phyloP scores from a whole-genome alignment of 2,888 invertebrate genomes.

The Drosophila colorata region DNA sequence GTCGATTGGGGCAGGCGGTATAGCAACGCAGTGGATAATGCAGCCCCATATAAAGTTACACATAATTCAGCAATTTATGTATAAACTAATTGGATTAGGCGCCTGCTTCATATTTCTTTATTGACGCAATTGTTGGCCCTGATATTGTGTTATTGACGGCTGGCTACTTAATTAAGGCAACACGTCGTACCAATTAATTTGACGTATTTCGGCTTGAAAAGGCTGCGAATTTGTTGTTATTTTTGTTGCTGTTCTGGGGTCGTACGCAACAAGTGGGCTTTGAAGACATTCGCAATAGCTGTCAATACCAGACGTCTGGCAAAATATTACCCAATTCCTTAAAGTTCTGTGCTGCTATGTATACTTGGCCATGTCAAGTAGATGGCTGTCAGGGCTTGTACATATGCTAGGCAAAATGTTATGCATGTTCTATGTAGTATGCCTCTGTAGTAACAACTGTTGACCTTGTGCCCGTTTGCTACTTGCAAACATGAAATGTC shows the following conservation, averaged over 20 bases:
- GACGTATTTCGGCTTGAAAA: not conserved
- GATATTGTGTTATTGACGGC: conserved; percentile 38
- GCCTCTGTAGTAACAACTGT: not conserved
- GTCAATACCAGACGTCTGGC: conserved; percentile 45
- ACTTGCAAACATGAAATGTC: conserved; percentile 48
- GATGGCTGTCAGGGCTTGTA: conserved; percentile 7
- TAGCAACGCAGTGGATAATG: not conserved
- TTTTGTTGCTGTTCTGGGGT: not conserved
- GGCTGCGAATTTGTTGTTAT: not conserved
- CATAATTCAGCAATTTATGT: conserved; percentile 46
- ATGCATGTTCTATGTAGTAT: conserved; percentile 3
- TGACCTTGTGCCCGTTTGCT: conserved; percentile 54
- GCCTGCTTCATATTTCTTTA: conserved; percentile 49
- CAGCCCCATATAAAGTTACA: conserved; percentile 42
- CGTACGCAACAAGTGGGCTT: conserved; percentile 43
- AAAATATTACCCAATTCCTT: conserved; percentile 12
- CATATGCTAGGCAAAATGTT: conserved; percentile 4
- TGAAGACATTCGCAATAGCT: conserved; percentile 21
- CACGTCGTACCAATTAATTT: conserved; percentile 44
- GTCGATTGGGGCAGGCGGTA: not conserved
- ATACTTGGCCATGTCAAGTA: conserved; percentile 19
- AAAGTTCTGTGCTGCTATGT: not conserved
- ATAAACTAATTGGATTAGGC: conserved; percentile 61
- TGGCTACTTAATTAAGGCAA: conserved; percentile 45
- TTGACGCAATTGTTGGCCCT: conserved; percentile 32